Base-by-base conservation (phyloP, 2,888 invertebrate genomes). In the Trissoscelio sp. region DNA sequence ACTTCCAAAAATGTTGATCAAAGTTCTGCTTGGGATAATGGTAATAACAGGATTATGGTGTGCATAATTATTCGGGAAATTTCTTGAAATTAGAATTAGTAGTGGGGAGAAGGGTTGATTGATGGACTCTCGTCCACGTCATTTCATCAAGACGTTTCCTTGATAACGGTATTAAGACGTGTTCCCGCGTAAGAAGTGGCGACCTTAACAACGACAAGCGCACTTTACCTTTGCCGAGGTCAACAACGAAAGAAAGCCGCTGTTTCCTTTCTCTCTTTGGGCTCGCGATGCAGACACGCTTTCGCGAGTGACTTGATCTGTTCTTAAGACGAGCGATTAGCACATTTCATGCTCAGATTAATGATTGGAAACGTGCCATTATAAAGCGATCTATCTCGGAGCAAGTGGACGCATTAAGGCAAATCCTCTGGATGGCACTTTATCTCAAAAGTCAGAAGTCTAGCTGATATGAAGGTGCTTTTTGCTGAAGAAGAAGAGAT, bases 221-320 rank as follows among this genome's bases (percentile, higher is more conserved):
- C 31, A 39, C 64, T 58, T 77, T 77, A 72, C 72, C 72, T 66
- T 81, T 81, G 53, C 46, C 81, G 81, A 81, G 75, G 81, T 81
- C 75, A 81, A 75, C 72, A 31, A 44, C 66, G 66, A 58, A 70
- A 74, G 75, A 75, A 81, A 75, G 81, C 58, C 51, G 55, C 22
- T 42, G 37, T 37, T 72, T 69, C 75, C 70, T 75, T 81, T 77
- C 75, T 75, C 66, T 72, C 66, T 72, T 79, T 42, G 14, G 9
- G 16, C 20, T 58, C 58, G 57, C 58, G 42, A 60, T 37, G 11
- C 66, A 73, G 60, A 51, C 67, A 73, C 73, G 69, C 73, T 79
- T 79, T 79, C 62, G 74, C 74, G 57, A 60, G 39, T 53, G 39
- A 64, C 37, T 46, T 39, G 39, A 73, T 79, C 42, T 42, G 37